A percentile compares a stretch with the other conserved stretches of the same genome.
Evolutionary conservation across 2,113 vertebrate species (phyloP).

Genomic region (Clarias magur): DNA sequence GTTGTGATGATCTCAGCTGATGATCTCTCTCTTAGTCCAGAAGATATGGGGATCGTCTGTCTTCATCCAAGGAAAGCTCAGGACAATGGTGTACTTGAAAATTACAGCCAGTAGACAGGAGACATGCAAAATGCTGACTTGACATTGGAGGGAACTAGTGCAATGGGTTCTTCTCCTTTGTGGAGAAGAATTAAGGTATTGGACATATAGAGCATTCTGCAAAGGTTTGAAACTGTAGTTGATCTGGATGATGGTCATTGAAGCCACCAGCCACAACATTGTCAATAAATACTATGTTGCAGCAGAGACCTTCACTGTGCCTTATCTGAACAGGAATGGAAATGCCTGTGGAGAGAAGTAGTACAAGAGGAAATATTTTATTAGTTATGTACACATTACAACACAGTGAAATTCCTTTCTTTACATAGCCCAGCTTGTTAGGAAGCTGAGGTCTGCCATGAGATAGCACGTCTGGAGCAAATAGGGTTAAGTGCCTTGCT

Average conservation of each 20-base stretch:
- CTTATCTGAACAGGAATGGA: background rate
- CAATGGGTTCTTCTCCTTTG: background rate
- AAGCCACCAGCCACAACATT: too few species aligned
- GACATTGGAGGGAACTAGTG: too few species aligned
- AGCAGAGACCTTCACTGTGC: background rate
- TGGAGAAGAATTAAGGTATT: too few species aligned
- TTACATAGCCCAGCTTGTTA: too few species aligned
- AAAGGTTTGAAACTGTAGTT: background rate
- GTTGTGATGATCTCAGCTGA: background rate
- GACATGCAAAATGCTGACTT: background rate
- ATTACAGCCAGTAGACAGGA: background rate
- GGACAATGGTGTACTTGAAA: background rate
- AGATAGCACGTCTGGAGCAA: too few species aligned
- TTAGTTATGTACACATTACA: too few species aligned
- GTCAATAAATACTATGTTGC: background rate
- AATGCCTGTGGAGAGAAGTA: background rate
- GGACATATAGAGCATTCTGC: background rate
- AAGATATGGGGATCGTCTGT: background rate
- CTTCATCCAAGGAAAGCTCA: background rate
- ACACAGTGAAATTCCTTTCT: too few species aligned
- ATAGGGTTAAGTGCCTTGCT: too few species aligned
- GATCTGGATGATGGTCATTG: background rate
- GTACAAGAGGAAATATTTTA: too few species aligned
- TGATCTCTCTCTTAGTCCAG: background rate
- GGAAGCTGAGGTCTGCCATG: too few species aligned